phyloP scores from a whole-genome alignment of 2,888 invertebrate species.

The Dendrolimus houi region DNA sequence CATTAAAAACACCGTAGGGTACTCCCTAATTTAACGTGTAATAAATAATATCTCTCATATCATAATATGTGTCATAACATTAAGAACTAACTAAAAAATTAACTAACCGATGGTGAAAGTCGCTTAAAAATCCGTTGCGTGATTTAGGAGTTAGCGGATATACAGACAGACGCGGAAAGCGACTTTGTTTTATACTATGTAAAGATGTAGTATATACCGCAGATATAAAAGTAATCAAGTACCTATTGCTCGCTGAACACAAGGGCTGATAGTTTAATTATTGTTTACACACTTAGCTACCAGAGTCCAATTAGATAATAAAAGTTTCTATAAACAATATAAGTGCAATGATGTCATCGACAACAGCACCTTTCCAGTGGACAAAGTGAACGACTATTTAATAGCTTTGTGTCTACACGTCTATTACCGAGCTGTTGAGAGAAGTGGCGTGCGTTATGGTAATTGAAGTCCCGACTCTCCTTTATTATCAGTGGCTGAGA shows the following conservation, averaged over 20 bases:
- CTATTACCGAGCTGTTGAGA: slow-evolving; percentile 48
- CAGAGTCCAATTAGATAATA: background rate
- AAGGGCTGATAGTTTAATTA: background rate
- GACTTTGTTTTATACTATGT: too few relatives aligned
- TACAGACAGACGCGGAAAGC: too few relatives aligned
- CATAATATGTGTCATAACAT: too few relatives aligned
- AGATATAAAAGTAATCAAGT: background rate
- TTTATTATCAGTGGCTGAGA: slow-evolving; percentile 36
- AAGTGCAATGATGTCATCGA: slow-evolving; percentile 22
- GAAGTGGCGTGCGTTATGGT: slow-evolving; percentile 55
- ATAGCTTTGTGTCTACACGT: slow-evolving; percentile 51
- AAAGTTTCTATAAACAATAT: background rate
- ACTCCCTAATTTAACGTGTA: too few relatives aligned
- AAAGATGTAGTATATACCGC: too few relatives aligned
- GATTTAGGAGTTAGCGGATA: too few relatives aligned
- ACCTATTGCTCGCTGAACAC: background rate
- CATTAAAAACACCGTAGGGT: too few relatives aligned
- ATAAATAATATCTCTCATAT: too few relatives aligned
- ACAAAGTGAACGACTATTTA: slow-evolving; percentile 37
- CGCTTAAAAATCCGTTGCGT: too few relatives aligned
- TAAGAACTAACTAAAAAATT: too few relatives aligned
- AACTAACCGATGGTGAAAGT: too few relatives aligned
- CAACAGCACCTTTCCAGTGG: slow-evolving; percentile 24
- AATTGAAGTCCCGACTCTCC: slow-evolving; percentile 46
- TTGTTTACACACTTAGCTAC: background rate